Percentiles rank a stretch among this genome's conserved stretches.
Conservation (phyloP, 2,888 invertebrate genomes). For the Drosophila testacea region DNA sequence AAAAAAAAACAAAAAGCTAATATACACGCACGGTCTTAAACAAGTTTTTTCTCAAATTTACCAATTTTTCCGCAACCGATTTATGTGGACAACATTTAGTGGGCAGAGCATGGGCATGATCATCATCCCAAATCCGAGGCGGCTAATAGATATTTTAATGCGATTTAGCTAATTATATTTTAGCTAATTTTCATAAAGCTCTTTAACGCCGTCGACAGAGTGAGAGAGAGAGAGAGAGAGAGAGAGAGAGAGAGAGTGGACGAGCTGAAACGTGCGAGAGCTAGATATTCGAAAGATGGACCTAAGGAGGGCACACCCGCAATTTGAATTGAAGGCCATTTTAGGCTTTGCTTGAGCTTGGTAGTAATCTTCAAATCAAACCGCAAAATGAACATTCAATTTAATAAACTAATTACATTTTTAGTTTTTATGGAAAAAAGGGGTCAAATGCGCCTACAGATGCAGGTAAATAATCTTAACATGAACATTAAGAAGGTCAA, state of each 20-base stretch:
- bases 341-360: not conserved
- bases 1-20: slow-evolving; percentile 28
- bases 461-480: not conserved
- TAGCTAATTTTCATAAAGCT: slow-evolving; percentile 47
- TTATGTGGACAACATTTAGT: slow-evolving; percentile 52
- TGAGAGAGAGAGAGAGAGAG: not conserved
- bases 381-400: slow-evolving; percentile 48
- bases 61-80: slow-evolving; percentile 63
- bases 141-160: slow-evolving; percentile 46
- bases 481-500: not conserved
- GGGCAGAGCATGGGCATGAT: slow-evolving; percentile 18
- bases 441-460: slow-evolving; percentile 19
- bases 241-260: not conserved
- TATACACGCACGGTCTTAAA: slow-evolving; percentile 58
- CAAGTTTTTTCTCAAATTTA: slow-evolving; percentile 81
- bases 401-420: slow-evolving; percentile 46
- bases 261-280: too few relatives aligned
- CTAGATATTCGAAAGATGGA: not conserved
- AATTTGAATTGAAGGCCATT: slow-evolving; percentile 42
- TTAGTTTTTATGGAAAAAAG: slow-evolving; percentile 12
- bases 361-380: slow-evolving; percentile 9
- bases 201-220: slow-evolving; percentile 27
- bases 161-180: slow-evolving; percentile 20
- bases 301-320: slow-evolving; percentile 24
- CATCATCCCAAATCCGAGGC: slow-evolving; percentile 27